phyloP scores from a whole-genome alignment of 2,113 vertebrate species.

The Leucoraja erinaceus region DNA sequence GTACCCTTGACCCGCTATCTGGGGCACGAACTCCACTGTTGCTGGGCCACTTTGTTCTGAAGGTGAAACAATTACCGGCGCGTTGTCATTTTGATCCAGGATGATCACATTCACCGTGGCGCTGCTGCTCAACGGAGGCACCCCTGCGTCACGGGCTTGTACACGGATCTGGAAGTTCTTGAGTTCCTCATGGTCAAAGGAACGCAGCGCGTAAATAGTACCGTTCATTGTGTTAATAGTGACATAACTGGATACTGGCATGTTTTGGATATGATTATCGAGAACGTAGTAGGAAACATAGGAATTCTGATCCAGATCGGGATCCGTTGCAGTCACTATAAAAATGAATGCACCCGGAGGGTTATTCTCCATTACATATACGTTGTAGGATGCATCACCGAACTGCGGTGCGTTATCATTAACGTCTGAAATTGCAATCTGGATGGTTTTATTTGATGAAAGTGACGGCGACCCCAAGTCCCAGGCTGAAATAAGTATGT shows the following conservation, averaged over 20 bases:
- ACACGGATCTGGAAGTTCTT: conserved; percentile 41
- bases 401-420: no score
- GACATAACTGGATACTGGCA: neutral
- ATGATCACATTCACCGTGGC: conserved; percentile 31
- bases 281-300: conserved; percentile 38
- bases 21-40: no score
- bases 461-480: neutral
- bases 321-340: conserved; percentile 65
- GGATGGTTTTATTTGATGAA: neutral
- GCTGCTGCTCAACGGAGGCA: conserved; percentile 44
- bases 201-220: no score
- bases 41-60: no score
- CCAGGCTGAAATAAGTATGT: neutral
- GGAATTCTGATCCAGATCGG: conserved; percentile 59
- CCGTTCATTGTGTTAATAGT: no score
- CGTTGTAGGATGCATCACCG: no score
- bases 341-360: conserved; percentile 66
- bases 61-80: conserved; percentile 44
- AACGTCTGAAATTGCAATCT: no score
- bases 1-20: no score
- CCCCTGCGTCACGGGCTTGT: conserved; percentile 46
- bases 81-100: no score
- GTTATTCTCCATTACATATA: conserved; percentile 56
- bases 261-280: conserved; percentile 22
- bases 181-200: no score